A percentile compares a stretch with the other conserved stretches of the same genome.
These are phyloP conservation scores for Dyspetes luteomarginatus DNA, from an alignment of 2,888 invertebrate species.

Conservation along the genomic window DNA sequence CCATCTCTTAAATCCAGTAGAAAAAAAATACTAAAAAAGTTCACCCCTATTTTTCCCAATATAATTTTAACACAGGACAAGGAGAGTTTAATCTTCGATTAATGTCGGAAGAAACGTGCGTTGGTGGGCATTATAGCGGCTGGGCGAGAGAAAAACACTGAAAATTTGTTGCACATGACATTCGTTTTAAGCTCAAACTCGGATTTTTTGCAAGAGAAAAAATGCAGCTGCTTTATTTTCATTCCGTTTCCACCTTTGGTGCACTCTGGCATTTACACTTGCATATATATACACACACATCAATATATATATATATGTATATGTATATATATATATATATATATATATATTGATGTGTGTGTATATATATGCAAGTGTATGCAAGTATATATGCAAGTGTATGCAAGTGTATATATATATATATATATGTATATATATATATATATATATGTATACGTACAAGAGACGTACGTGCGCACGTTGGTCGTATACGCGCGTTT, in stretches of 20 bases:
- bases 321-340: too few species aligned
- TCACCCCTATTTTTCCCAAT: too few species aligned
- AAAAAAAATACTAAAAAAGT: background rate
- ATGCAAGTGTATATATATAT: background rate
- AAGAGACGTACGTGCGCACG: slow-evolving; percentile 15
- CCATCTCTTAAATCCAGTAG: background rate
- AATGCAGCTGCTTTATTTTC: slow-evolving; percentile 34
- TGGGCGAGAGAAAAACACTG: too few species aligned
- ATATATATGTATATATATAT: background rate
- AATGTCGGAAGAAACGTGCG: too few species aligned
- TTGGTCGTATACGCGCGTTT: slow-evolving; percentile 48
- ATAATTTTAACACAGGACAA: too few species aligned
- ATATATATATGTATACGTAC: background rate
- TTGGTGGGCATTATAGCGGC: too few species aligned
- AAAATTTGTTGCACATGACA: too few species aligned
- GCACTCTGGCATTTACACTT: too few species aligned
- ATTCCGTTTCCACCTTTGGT: background rate
- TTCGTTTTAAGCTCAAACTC: background rate
- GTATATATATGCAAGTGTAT: too few species aligned
- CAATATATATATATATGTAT: slow-evolving; percentile 25
- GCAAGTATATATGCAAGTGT: too few species aligned
- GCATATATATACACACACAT: background rate
- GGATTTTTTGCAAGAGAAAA: background rate
- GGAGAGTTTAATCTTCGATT: too few species aligned
- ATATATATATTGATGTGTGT: background rate